Percentiles rank a stretch among this genome's conserved stretches.
phyloP scores from a whole-genome alignment of 2,888 invertebrate genomes.

The Drosophila buzzatii region DNA sequence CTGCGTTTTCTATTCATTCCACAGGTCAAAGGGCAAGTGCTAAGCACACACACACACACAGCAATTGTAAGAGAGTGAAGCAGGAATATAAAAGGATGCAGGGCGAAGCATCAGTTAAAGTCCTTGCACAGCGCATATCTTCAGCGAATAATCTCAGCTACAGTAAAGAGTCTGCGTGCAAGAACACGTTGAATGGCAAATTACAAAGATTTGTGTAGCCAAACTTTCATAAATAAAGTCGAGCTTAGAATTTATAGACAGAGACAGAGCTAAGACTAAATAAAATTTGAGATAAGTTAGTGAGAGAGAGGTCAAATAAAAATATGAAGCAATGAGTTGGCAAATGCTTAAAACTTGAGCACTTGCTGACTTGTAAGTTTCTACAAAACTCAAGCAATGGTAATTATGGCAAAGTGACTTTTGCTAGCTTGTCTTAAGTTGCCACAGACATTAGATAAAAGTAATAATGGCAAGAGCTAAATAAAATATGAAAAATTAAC shows the following conservation, averaged over 20 bases:
- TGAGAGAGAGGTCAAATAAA: too few relatives aligned
- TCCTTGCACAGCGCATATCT: constrained; percentile 18
- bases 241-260: too few relatives aligned
- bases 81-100: not conserved
- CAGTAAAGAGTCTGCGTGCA: not conserved
- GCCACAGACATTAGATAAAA: too few relatives aligned
- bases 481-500: not conserved
- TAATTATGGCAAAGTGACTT: too few relatives aligned
- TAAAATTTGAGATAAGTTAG: too few relatives aligned
- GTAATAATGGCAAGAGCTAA: not conserved
- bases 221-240: not conserved
- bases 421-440: too few relatives aligned
- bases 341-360: too few relatives aligned
- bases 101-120: not conserved
- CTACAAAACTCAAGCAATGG: too few relatives aligned
- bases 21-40: constrained; percentile 62
- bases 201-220: not conserved
- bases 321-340: too few relatives aligned
- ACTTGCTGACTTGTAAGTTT: too few relatives aligned
- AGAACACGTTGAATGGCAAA: not conserved
- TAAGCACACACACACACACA: constrained; percentile 52
- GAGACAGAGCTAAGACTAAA: too few relatives aligned
- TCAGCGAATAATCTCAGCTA: constrained; percentile 26
- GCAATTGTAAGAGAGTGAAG: not conserved
- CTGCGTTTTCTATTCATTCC: constrained; percentile 49